phyloP scores from a whole-genome alignment of 2,113 vertebrate genomes.

The Prochilodus magdalenae region DNA sequence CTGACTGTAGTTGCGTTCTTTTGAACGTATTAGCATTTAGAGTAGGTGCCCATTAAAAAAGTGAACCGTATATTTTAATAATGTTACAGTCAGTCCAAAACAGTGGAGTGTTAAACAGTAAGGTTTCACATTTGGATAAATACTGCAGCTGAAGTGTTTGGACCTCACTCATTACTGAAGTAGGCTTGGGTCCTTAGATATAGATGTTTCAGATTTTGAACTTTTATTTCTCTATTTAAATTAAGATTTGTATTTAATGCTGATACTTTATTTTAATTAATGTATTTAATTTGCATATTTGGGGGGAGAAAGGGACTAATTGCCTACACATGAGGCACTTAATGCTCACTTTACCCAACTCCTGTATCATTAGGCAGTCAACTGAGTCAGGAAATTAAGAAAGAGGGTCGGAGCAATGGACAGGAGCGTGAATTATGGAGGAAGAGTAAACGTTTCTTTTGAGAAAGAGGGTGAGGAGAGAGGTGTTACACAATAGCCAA shows the following conservation, averaged over 20 bases:
- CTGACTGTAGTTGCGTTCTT: background rate
- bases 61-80: background rate
- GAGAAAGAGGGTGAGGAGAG: conserved; percentile 3
- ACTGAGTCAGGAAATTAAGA: background rate
- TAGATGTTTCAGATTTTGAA: no score
- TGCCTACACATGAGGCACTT: no score
- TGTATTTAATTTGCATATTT: no score
- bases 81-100: background rate
- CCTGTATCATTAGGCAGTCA: background rate
- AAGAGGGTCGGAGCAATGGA: background rate
- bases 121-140: background rate
- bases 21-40: background rate
- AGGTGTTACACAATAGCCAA: conserved; percentile 14
- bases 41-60: background rate
- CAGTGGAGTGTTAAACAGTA: background rate
- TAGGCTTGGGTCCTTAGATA: no score
- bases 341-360: no score
- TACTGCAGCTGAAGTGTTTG: background rate
- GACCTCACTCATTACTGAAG: no score
- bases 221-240: background rate
- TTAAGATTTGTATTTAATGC: background rate
- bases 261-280: no score
- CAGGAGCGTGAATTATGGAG: background rate
- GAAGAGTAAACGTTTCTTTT: conserved; percentile 38
- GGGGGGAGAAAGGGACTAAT: no score